Evolutionary conservation across 1,140 invertebrate species (phyloP), one percentile per base, ranked within the genome.

Genomic region (Penaeus indicus): DNA sequence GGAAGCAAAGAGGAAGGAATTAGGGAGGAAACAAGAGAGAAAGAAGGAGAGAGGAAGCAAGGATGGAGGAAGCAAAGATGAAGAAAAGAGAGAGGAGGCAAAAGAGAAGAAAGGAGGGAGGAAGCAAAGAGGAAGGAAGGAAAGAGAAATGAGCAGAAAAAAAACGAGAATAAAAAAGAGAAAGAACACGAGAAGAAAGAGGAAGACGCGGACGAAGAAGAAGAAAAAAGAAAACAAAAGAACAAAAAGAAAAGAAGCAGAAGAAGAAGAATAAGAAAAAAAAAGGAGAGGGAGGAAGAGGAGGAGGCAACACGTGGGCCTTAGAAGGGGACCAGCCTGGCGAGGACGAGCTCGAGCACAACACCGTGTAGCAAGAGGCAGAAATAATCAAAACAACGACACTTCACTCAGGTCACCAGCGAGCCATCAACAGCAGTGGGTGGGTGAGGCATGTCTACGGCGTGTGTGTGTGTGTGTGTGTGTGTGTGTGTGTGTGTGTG

Each of bases 361-460:
- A 54, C 54, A 54, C 54, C 10, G 54, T 54, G 54, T 54, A 54
- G 54, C 54, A 54, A 54, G 16, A 54, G 54, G 54, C 54, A 54
- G 16, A 0, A 54, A 54, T 54, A 2, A 54, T 54, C 54, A 54
- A 5, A 54, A 54, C 54, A 54, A 54, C 54, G 54, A 54, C 54
- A 54, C 54, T 10, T 54, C 54, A 54, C 54, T 54, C 54, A 13
- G 54, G 54, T 16, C 54, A 54, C 54, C 54, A 54, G 54, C 54
- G 54, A 54, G 54, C 54, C 16, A 54, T 54, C 63, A 84, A 72
- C 82, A 54, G 60, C 82, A 38, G 38, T 64, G 61, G 62, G 62
- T 67, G 62, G 62, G 82, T 84, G 62, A 13, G 54, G 10, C 54
- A 16, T 54, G 54, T 54, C 11, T 16, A 8, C 16, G 11, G 10